Evolutionary conservation across 2,888 invertebrate genomes (phyloP).

Genomic region (Lamellibrachia columna): DNA sequence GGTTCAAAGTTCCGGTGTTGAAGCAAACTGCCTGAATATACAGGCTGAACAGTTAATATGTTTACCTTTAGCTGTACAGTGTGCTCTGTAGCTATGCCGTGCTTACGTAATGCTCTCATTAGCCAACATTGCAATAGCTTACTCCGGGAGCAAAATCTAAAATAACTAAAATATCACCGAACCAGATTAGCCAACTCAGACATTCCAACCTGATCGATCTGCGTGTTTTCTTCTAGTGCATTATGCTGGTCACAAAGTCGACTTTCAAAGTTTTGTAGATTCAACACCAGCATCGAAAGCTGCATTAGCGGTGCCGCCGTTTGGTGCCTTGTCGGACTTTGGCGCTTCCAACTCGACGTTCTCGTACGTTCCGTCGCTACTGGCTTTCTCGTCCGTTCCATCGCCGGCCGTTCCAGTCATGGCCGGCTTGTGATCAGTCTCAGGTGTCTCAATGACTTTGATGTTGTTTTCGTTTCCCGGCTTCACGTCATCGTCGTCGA

Average conservation of each 20-base stretch:
- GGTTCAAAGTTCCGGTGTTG: background rate
- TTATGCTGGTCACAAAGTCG: background rate
- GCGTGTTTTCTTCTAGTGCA: background rate
- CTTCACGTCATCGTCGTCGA: conserved; percentile 25
- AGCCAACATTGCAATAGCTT: background rate
- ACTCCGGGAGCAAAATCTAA: background rate
- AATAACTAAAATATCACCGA: background rate
- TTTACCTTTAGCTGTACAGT: background rate
- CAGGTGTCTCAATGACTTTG: background rate
- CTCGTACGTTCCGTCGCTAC: background rate
- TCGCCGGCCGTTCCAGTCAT: background rate
- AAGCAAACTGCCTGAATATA: background rate
- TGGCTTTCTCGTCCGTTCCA: background rate
- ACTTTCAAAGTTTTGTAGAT: background rate
- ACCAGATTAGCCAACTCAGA: background rate
- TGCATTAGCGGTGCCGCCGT: background rate
- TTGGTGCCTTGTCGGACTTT: background rate
- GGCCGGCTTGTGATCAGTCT: background rate
- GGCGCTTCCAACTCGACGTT: background rate
- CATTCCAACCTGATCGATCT: background rate
- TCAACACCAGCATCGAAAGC: background rate
- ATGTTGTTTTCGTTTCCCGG: background rate
- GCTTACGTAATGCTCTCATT: background rate
- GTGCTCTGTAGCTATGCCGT: background rate
- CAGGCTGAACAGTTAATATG: background rate